Evolutionary conservation across 2,113 vertebrate species (phyloP).

Genomic region (Podocnemis expansa): DNA sequence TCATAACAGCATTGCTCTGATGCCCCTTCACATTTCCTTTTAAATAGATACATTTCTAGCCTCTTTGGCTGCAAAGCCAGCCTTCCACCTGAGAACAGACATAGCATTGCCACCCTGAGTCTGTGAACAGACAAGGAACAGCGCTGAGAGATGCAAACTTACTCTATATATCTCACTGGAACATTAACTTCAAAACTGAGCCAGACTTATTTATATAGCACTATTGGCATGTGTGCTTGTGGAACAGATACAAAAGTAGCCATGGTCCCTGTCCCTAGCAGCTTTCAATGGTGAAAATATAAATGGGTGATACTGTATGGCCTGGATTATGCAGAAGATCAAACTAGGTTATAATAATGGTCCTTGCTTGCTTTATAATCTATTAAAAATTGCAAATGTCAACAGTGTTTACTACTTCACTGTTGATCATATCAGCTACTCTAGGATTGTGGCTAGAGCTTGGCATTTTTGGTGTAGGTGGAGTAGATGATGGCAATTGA

Average conservation of each 20-base stretch:
- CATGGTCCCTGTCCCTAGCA: not conserved
- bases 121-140: not conserved
- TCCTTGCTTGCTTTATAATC: not conserved
- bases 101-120: not conserved
- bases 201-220: not conserved
- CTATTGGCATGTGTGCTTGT: not conserved
- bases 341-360: not conserved
- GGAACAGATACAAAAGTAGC: not conserved
- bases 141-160: not conserved
- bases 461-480: not conserved
- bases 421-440: not conserved
- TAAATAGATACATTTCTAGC: not conserved
- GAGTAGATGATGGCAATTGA: not conserved
- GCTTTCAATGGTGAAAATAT: not conserved
- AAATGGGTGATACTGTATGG: not conserved
- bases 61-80: not conserved
- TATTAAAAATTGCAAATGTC: not conserved
- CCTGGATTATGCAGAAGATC: not conserved
- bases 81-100: not conserved
- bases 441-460: not conserved
- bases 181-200: rapidly evolving
- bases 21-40: not conserved
- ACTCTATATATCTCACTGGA: not conserved
- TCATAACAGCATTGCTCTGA: not conserved
- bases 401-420: not conserved